phyloP scores from a whole-genome alignment of 2,797 vertebrate species.

The Acrossocheilus wenchowensis region DNA sequence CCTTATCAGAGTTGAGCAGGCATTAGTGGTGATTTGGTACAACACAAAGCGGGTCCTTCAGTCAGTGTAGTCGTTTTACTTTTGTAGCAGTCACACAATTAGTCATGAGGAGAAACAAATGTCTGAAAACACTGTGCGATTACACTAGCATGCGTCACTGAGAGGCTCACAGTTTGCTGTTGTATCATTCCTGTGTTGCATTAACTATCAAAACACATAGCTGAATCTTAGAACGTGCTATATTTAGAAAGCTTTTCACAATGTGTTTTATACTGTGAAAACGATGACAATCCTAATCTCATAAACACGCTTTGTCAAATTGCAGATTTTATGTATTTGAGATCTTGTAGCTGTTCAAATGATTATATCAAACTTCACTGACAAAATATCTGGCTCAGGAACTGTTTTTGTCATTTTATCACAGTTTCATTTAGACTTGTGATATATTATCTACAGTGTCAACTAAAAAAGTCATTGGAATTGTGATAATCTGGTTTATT shows the following conservation, averaged over 20 bases:
- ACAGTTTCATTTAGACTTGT: constrained; percentile 67
- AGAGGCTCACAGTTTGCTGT: constrained; percentile 53
- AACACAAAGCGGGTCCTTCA: constrained; percentile 40
- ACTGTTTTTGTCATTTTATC: constrained; percentile 65
- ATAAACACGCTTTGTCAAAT: not conserved
- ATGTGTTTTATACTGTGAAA: constrained; percentile 9
- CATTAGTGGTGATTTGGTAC: constrained; percentile 35
- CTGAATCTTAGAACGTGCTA: not conserved
- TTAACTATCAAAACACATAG: not conserved
- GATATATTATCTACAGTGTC: not conserved
- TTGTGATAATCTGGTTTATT: constrained; percentile 1
- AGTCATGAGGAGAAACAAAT: constrained; percentile 16
- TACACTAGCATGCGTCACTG: constrained; percentile 60
- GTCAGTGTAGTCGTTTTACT: constrained; percentile 28
- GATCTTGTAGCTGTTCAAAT: constrained; percentile 40
- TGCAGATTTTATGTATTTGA: not conserved
- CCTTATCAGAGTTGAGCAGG: constrained; percentile 16
- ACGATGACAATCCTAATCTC: constrained; percentile 50
- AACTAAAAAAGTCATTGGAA: not conserved
- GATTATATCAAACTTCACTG: constrained; percentile 61
- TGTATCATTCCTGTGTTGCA: constrained; percentile 41
- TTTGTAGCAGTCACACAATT: constrained; percentile 29
- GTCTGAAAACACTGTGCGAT: constrained; percentile 68
- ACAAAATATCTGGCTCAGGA: constrained; percentile 77
- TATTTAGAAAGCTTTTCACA: not conserved